phyloP scores from a whole-genome alignment of 2,888 invertebrate species.

The Aquatica leii region DNA sequence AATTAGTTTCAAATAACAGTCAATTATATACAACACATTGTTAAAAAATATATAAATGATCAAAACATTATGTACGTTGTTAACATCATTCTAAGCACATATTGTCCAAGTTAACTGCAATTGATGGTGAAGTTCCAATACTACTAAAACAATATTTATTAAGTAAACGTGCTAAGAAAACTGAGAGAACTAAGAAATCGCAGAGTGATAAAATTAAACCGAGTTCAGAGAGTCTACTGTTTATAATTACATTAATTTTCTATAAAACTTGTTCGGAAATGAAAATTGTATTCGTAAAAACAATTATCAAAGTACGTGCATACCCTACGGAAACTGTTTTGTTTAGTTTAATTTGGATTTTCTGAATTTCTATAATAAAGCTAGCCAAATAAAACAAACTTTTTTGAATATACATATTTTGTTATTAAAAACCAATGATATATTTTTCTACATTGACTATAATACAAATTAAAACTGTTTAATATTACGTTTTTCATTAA shows the following conservation, averaged over 20 bases:
- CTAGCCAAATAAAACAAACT: no score
- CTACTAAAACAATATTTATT: conserved; percentile 9
- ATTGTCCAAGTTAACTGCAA: conserved; percentile 10
- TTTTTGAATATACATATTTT: no score
- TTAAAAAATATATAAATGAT: neutral
- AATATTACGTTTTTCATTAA: no score
- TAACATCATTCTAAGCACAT: conserved; percentile 1
- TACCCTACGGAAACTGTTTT: conserved; percentile 34
- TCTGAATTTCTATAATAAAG: no score
- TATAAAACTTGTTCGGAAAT: conserved; percentile 39
- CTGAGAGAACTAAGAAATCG: neutral
- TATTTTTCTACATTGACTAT: no score
- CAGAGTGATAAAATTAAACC: conserved; percentile 1
- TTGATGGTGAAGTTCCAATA: conserved; percentile 10
- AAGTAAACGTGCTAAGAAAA: conserved; percentile 8
- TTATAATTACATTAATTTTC: conserved; percentile 33
- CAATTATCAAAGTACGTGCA: conserved; percentile 48
- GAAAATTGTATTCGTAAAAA: conserved; percentile 40
- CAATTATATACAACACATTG: neutral
- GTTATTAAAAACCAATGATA: no score
- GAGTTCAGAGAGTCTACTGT: conserved; percentile 6
- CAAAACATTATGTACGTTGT: no score
- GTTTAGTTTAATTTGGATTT: no score
- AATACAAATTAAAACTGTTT: no score
- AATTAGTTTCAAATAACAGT: no score